Evolutionary conservation across 2,888 invertebrate genomes (phyloP), one percentile per base, ranked within the genome.

Genomic region (Sylvicola cinctus): DNA sequence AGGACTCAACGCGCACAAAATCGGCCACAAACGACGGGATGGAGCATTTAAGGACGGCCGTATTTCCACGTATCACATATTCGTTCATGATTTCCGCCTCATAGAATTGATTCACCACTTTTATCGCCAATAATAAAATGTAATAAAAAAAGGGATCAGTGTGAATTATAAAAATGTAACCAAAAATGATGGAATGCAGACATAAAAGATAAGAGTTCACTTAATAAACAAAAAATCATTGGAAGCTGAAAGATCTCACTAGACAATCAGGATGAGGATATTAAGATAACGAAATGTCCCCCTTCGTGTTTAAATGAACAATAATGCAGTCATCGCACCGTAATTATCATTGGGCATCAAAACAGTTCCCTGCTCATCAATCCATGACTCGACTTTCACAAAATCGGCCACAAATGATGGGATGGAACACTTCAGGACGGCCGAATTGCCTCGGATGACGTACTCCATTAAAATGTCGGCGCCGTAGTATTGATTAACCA

Each of bases 391-490:
- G 36, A 76, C 72, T 35, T 62, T 63, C 33, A 76, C 75, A 53
- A 73, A 75, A 60, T 76, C 76, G 37, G 74, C 70, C 31, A 76
- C 74, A 54, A 74, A 76, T 44, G 74, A 73, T 15, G 76, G 76
- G 43, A 76, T 74, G 45, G 71, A 74, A 62, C 76, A 77, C 51
- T 75, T 75, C 36, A 76, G 53, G 39, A 76, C 67, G 3, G 71
- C 75, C 34, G 72, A 68, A 59, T 76, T 77, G 40, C 75, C 75
- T 31, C 70, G 62, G 41, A 77, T 77, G 34, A 76, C 75, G 57
- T 75, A 75, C 51, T 76, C 76, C 33, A 70, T 73, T 51, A 74
- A 59, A 43, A 75, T 72, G 58, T 75, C 75, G 20, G 74, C 71
- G 50, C 70, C 70, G 53, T 74, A 76, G 47, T 66, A 68, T 55